Evolutionary conservation across 2,113 vertebrate species (phyloP).

Genomic region (Myxocyprinus asiaticus): DNA sequence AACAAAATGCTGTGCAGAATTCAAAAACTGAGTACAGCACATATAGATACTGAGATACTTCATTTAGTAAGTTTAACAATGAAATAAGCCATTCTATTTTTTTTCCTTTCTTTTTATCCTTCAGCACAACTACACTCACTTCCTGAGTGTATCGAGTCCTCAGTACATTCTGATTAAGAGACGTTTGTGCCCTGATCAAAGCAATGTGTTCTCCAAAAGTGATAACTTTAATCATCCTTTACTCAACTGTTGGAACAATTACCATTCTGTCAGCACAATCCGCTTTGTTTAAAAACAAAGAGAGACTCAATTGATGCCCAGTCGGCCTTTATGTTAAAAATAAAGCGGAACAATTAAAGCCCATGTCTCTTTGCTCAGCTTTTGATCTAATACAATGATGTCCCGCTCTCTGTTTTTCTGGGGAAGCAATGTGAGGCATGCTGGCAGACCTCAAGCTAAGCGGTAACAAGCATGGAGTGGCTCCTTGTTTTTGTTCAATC

Average conservation of each 20-base stretch:
- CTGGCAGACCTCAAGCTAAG: constrained; percentile 81
- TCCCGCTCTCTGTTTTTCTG: constrained; percentile 76
- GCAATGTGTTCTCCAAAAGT: constrained; percentile 41
- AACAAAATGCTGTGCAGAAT: too few species aligned
- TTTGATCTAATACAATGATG: constrained; percentile 94
- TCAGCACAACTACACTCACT: too few species aligned
- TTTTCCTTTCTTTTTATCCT: too few species aligned
- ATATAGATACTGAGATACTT: too few species aligned
- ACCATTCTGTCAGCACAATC: constrained; percentile 87
- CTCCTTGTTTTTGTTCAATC: constrained; percentile 90
- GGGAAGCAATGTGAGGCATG: constrained; percentile 82
- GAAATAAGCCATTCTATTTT: too few species aligned
- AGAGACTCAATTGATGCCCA: constrained; percentile 90
- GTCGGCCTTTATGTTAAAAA: constrained; percentile 94
- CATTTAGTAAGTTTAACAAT: too few species aligned
- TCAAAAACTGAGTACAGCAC: too few species aligned
- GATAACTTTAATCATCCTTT: constrained; percentile 67
- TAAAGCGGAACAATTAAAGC: constrained; percentile 98
- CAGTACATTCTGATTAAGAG: too few species aligned
- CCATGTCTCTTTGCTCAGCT: constrained; percentile 98
- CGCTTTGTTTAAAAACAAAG: constrained; percentile 91
- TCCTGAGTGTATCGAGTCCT: too few species aligned
- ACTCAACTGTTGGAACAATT: constrained; percentile 81
- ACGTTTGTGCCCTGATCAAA: too few species aligned
- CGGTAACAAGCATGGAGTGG: constrained; percentile 82